phyloP scores from a whole-genome alignment of 2,113 vertebrate genomes.

The Cyrtonyx montezumae region DNA sequence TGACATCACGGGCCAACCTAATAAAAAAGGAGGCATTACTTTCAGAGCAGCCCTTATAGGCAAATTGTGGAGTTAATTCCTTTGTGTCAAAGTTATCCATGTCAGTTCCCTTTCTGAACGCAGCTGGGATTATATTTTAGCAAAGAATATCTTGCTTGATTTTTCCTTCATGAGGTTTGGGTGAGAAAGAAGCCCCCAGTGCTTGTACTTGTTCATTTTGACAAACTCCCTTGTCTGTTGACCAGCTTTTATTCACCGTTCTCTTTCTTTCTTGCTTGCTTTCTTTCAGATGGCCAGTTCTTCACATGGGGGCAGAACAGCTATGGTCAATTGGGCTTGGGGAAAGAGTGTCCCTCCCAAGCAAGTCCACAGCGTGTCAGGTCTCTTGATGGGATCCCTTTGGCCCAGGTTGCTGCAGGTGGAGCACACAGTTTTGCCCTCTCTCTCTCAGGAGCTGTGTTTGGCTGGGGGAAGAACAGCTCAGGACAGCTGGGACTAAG shows the following conservation, averaged over 20 bases:
- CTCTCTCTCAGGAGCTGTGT: conserved; percentile 92
- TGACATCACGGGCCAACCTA: too few relatives aligned
- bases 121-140: background rate
- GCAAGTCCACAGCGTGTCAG: conserved; percentile 87
- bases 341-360: conserved; percentile 82
- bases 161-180: background rate
- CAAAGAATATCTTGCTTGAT: background rate
- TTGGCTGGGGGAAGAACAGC: conserved; percentile 94
- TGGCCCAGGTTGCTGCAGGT: conserved; percentile 91
- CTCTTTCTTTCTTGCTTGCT: background rate
- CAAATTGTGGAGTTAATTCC: background rate
- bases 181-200: fast-evolving
- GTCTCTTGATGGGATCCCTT: conserved; percentile 88
- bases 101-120: background rate
- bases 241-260: background rate
- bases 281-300: conserved; percentile 87
- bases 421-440: conserved; percentile 94
- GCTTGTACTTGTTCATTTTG: background rate
- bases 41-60: background rate
- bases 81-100: background rate
- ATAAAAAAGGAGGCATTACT: too few relatives aligned
- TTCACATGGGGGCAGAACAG: conserved; percentile 93
- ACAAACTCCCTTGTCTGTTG: background rate
- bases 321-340: conserved; percentile 91
- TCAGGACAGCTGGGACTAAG: conserved; percentile 93